phyloP scores from a whole-genome alignment of 1,140 invertebrate species.

The Trissolcus basalis region DNA sequence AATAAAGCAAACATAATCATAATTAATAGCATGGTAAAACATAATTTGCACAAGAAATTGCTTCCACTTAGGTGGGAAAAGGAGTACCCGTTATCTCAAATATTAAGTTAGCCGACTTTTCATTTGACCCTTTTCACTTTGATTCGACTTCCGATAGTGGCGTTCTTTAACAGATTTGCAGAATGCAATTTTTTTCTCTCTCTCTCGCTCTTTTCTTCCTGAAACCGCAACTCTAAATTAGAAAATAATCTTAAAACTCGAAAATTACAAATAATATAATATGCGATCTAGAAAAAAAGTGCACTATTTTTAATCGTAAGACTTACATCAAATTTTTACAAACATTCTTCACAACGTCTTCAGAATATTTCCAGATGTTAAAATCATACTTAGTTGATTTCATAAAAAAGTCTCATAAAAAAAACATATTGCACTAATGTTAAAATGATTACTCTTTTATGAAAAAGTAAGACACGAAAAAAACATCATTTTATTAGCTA shows the following conservation, averaged over 20 bases:
- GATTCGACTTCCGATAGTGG: constrained; percentile 67
- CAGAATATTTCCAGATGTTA: too few relatives aligned
- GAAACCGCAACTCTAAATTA: constrained; percentile 15
- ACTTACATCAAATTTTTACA: too few relatives aligned
- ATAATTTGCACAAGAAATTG: constrained; percentile 71
- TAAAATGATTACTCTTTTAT: too few relatives aligned
- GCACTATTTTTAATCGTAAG: too few relatives aligned
- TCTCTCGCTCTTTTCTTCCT: constrained; percentile 17
- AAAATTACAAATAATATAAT: too few relatives aligned
- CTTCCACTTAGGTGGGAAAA: constrained; percentile 67
- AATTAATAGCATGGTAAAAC: constrained; percentile 54
- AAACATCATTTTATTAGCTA: too few relatives aligned
- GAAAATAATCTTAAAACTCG: constrained; percentile 11
- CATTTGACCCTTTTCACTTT: constrained; percentile 71
- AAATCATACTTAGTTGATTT: too few relatives aligned
- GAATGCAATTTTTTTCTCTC: constrained; percentile 42
- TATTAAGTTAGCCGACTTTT: constrained; percentile 74
- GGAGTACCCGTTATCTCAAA: constrained; percentile 64
- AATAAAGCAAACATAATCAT: constrained; percentile 33
- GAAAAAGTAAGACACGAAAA: too few relatives aligned
- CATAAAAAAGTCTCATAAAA: too few relatives aligned
- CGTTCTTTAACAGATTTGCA: constrained; percentile 53
- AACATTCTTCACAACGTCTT: too few relatives aligned
- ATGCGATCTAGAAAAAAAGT: too few relatives aligned
- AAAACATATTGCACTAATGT: too few relatives aligned